A percentile compares a stretch with the other conserved stretches of the same genome.
Conservation (phyloP, 2,888 invertebrate species). For the Rhingia campestris region DNA sequence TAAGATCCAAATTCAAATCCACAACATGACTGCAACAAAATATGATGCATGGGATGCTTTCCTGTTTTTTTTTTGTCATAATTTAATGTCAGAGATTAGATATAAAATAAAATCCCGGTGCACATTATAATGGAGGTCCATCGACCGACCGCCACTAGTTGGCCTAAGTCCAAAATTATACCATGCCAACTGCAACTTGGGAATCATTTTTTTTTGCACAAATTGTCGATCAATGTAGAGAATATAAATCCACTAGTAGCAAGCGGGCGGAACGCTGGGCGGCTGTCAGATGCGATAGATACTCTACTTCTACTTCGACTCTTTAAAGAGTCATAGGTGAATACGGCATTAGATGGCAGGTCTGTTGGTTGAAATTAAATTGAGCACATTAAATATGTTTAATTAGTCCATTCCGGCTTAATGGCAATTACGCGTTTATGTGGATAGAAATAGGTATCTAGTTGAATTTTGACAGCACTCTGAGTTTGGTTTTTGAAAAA, state of each 20-base stretch:
- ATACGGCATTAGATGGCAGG: slow-evolving; percentile 16
- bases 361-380: slow-evolving; percentile 46
- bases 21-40: slow-evolving; percentile 56
- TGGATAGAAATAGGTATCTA: slow-evolving; percentile 38
- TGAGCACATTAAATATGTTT: slow-evolving; percentile 58
- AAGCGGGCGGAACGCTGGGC: slow-evolving; percentile 21
- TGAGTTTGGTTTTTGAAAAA: slow-evolving; percentile 44
- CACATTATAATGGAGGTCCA: slow-evolving; percentile 2
- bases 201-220: slow-evolving; percentile 6
- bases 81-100: slow-evolving; percentile 63
- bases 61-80: slow-evolving; percentile 20
- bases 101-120: slow-evolving; percentile 49
- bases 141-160: slow-evolving; percentile 30
- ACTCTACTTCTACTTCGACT: slow-evolving; percentile 5
- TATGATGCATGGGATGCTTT: slow-evolving; percentile 46
- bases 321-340: slow-evolving; percentile 38
- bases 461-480: slow-evolving; percentile 40
- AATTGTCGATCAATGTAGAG: neutral
- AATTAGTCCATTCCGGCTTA: slow-evolving; percentile 64
- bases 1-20: slow-evolving; percentile 5
- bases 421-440: slow-evolving; percentile 58
- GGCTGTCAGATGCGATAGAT: slow-evolving; percentile 8
- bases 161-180: slow-evolving; percentile 46
- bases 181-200: slow-evolving; percentile 9
- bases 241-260: slow-evolving; percentile 24